Conservation (phyloP, 2,113 vertebrate species). For the Calyptommatus sinebrachiatus region DNA sequence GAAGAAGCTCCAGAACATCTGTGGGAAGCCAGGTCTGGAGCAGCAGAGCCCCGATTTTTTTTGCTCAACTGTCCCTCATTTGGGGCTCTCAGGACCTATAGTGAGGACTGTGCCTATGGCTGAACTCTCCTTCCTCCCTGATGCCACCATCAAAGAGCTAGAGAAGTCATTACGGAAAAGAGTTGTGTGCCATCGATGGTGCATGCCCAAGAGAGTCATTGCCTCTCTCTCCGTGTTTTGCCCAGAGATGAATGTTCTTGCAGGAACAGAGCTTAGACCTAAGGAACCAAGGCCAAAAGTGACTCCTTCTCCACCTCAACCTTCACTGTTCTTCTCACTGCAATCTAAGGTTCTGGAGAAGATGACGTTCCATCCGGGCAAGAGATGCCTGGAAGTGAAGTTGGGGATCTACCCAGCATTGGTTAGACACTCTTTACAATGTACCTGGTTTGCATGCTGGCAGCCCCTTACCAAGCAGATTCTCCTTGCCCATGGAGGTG, state of each 20-base stretch:
- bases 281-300: background rate
- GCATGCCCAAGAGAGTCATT: background rate
- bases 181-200: background rate
- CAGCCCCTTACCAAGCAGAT: background rate
- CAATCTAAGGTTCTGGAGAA: background rate
- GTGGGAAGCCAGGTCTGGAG: background rate
- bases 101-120: background rate
- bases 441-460: accelerated
- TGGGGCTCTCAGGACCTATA: background rate
- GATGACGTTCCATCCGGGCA: background rate
- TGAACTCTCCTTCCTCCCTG: background rate
- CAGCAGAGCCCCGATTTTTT: background rate
- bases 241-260: background rate
- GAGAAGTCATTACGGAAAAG: background rate
- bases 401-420: accelerated
- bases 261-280: no score
- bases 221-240: background rate
- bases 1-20: background rate
- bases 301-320: background rate
- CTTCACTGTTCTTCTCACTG: background rate
- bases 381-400: background rate
- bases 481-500: background rate
- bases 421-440: background rate
- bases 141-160: background rate
- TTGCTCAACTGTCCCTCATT: background rate